Percentiles rank a stretch among this genome's conserved stretches.
phyloP scores from a whole-genome alignment of 2,888 invertebrate species.

The Folsomia manolachei region DNA sequence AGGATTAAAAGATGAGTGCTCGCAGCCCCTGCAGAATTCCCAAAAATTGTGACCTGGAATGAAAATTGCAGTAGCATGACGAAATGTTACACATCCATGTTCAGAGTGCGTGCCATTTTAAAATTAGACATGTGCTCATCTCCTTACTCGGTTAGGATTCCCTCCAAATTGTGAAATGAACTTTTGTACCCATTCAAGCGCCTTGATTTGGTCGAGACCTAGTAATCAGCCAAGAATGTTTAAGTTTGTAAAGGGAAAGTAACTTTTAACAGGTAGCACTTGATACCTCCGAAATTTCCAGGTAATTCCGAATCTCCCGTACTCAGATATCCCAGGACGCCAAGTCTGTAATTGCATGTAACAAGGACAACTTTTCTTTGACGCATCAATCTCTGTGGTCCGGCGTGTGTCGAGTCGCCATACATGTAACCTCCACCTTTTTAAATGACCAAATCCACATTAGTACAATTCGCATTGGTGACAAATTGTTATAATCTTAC shows the following conservation, averaged over 20 bases:
- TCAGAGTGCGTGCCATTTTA: no score
- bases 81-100: slow-evolving; percentile 53
- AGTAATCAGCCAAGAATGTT: no score
- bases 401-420: slow-evolving; percentile 60
- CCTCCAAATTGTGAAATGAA: slow-evolving; percentile 40
- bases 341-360: slow-evolving; percentile 59
- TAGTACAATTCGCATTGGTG: no score
- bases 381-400: slow-evolving; percentile 63
- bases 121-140: no score
- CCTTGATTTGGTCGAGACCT: slow-evolving; percentile 31
- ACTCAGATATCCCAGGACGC: slow-evolving; percentile 32
- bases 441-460: no score
- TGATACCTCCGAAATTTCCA: slow-evolving; percentile 35
- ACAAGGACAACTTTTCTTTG: slow-evolving; percentile 63
- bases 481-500: no score
- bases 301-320: slow-evolving; percentile 41
- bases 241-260: no score
- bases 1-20: slow-evolving; percentile 58
- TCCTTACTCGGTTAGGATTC: slow-evolving; percentile 23
- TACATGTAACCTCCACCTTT: slow-evolving; percentile 69
- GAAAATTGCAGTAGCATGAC: slow-evolving; percentile 52
- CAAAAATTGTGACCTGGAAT: slow-evolving; percentile 60
- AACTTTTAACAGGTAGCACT: no score
- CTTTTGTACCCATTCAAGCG: slow-evolving; percentile 35
- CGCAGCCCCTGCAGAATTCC: slow-evolving; percentile 58